Percentiles rank a stretch among this genome's conserved stretches.
These are phyloP conservation scores for Oryzias celebensis DNA, from an alignment of 2,113 vertebrate genomes.

Conservation along the genomic window DNA sequence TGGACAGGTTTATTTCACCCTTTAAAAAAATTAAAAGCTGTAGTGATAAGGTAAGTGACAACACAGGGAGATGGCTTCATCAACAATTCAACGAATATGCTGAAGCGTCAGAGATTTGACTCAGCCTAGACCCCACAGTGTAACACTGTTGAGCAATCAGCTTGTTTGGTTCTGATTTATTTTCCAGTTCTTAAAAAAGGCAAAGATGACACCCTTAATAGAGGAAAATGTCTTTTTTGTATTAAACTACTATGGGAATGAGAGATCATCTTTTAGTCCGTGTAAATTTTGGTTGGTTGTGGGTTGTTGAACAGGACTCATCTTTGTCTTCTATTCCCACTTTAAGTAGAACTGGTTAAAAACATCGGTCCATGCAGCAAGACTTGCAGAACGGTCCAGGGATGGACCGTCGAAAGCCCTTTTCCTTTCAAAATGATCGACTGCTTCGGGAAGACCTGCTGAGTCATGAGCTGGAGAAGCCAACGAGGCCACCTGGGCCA, in stretches of 20 bases:
- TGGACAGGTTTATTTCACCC: conserved; percentile 1
- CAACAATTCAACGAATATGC: conserved; percentile 32
- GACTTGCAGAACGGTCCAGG: conserved; percentile 23
- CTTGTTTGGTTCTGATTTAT: conserved; percentile 14
- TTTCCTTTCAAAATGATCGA: conserved; percentile 62
- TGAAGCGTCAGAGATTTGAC: conserved; percentile 35
- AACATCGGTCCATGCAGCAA: conserved; percentile 35
- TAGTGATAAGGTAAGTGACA: conserved; percentile 24
- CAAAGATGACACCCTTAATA: conserved; percentile 15
- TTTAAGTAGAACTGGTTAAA: conserved; percentile 58
- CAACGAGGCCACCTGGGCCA: conserved; percentile 38
- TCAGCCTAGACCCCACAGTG: conserved; percentile 44
- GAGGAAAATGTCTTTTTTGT: neutral
- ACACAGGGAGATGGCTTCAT: conserved; percentile 16
- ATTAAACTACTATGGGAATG: too few relatives aligned
- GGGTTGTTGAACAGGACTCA: too few relatives aligned
- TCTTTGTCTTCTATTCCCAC: conserved; percentile 46
- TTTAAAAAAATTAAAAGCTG: conserved; percentile 19
- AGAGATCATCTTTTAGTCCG: too few relatives aligned
- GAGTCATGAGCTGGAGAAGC: conserved; percentile 68
- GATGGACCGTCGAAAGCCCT: conserved; percentile 41
- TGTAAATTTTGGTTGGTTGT: too few relatives aligned
- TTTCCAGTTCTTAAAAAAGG: conserved; percentile 23
- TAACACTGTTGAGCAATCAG: conserved; percentile 28
- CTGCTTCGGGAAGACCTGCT: conserved; percentile 47